A percentile compares a stretch with the other conserved stretches of the same genome.
phyloP scores from a whole-genome alignment of 2,113 vertebrate species.

The Accipiter cooperii region DNA sequence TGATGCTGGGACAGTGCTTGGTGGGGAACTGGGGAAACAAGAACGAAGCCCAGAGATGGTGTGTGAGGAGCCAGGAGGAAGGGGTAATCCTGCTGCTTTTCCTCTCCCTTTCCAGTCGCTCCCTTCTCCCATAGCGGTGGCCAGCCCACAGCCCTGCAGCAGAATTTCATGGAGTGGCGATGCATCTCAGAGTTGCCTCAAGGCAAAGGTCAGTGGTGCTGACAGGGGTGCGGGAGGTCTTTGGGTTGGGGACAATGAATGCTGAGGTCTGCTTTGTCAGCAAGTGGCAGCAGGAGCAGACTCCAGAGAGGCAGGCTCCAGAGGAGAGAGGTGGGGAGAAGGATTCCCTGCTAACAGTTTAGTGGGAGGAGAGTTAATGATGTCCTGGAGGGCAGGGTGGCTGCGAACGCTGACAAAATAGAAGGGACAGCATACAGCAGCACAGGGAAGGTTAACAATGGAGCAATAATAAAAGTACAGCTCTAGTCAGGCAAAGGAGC shows the following conservation, averaged over 20 bases:
- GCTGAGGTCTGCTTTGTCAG: neutral
- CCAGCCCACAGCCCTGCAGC: neutral
- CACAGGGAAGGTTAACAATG: neutral
- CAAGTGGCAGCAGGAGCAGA: neutral
- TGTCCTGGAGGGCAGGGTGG: neutral
- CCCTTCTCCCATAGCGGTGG: neutral
- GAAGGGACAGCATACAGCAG: neutral
- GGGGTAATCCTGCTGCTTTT: neutral
- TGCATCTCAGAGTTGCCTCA: accelerated
- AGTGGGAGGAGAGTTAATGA: neutral
- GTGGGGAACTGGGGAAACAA: neutral
- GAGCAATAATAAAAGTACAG: neutral
- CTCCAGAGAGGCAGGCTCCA: neutral
- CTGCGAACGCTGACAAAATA: neutral
- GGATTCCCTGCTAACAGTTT: neutral
- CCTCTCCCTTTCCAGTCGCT: neutral
- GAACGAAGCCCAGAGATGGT: neutral
- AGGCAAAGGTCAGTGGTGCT: neutral
- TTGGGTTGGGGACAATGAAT: neutral
- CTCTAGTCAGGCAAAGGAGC: neutral
- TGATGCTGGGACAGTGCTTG: neutral
- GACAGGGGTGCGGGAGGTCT: neutral
- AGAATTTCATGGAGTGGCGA: neutral
- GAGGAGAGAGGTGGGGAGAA: neutral
- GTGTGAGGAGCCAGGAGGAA: neutral